Base-by-base conservation (phyloP, 1,140 invertebrate species). In the Mercenaria mercenaria region DNA sequence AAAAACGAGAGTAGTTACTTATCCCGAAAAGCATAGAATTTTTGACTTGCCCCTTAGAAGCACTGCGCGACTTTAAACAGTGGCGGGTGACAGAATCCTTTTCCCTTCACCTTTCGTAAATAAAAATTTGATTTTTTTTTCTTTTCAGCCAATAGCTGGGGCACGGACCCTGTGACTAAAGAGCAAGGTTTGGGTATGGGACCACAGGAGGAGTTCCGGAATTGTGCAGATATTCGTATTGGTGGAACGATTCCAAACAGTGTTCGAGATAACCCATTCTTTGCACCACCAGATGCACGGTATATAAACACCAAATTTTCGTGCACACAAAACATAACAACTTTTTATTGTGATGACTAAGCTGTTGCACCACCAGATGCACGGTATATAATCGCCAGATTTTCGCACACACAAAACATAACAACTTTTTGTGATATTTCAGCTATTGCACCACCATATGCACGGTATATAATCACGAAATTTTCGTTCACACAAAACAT, bases 211-310 rank as follows among this genome's bases (percentile, higher is more conserved):
- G 88, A 93, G 67, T 93, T 92, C 59, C 91, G 91, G 26, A 90
- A 89, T 67, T 93, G 92, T 85, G 91, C 92, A 0, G 92, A 93
- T 82, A 83, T 93, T 37, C 72, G 79, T 56, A 93, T 93, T 10
- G 79, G 69, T 20, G 84, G 82, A 10, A 13, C 13, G 20, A 47
- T 80, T 18, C 79, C 90, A 20, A 43, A 59, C 11, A 80, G 76
- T 56, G 76, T 88, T 29, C 41, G 32, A 37, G 32, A 41, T 13
- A 88, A 88, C 26, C 80, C 76, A n/a, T 88, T 79, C 77, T 88
- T 88, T 72, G 76, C 74, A 37, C 76, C 86, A 10, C 82, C 61
- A 29, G 82, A 85, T 43, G 18, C 39, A 32, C 64, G 52, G 80
- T 82, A 82, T 18, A 18, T 52, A n/a, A n/a, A n/a, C n/a, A n/a